Base-by-base conservation (phyloP, 1,140 invertebrate genomes). In the Tetragonula clypearis region DNA sequence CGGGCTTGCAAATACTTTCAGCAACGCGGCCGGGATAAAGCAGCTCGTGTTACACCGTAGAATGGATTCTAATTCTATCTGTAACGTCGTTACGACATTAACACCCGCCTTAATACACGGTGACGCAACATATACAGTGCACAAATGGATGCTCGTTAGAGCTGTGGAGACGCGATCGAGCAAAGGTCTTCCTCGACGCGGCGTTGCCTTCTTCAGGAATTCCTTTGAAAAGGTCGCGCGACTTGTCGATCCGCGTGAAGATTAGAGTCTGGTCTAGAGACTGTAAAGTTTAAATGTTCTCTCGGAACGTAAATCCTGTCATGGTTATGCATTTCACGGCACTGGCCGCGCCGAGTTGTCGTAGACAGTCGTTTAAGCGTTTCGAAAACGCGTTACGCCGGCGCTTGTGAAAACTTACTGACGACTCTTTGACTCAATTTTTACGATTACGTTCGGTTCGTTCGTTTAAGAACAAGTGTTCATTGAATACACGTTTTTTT, bases 51-150 rank as follows among this genome's bases (percentile, higher is more conserved):
- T 90, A 90, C 80, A 90, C 80, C 65, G 49, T 60, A 75, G 60
- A 87, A 84, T 49, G 69, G 74, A 87, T 89, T 87, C 79, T 87
- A 89, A 84, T 84, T 82, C 78, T 75, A 69, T 87, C 78, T 84
- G 35, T 84, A 86, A 86, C 35, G 23, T 68, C 19, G 75, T 89
- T 90, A 74, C 81, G 88, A 86, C 78, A 89, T 77, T 69, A 78
- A 89, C 56, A 58, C 60, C 49, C 19, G n/a, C 41, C 41, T 68
- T 75, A 72, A 78, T 74, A 62, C 75, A 26, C 60, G 65, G 60
- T 86, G 68, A 35, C 49, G 65, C 49, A 88, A 88, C 65, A 53
- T n/a, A 6, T 21, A 41, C 2, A 4, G 17, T 72, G 72, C 62
- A 49, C 62, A 58, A 76, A 82, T 82, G 26, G 56, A 76, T 85